A percentile compares a stretch with the other conserved stretches of the same genome.
phyloP scores from a whole-genome alignment of 2,113 vertebrate species.

The Nansenia antarctica region DNA sequence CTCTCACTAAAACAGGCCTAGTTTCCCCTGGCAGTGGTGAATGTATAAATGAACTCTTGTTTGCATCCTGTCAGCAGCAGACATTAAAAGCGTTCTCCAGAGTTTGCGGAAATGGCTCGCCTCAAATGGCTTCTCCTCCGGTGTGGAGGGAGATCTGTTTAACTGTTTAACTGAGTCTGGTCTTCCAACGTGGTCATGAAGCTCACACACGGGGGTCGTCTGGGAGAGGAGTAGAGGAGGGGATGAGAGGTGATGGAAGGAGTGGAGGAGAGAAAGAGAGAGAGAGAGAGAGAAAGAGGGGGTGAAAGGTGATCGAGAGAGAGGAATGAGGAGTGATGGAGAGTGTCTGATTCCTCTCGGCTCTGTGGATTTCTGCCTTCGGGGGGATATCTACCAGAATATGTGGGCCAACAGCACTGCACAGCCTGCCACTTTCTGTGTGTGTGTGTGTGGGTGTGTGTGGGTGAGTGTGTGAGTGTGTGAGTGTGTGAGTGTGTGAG shows the following conservation, averaged over 20 bases:
- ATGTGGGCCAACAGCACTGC: conserved; percentile 46
- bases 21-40: conserved; percentile 28
- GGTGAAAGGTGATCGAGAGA: conserved; percentile 26
- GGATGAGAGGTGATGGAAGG: conserved; percentile 25
- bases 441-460: neutral
- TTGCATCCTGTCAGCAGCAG: neutral
- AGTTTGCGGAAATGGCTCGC: too few relatives aligned
- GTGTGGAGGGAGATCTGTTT: too few relatives aligned
- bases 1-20: conserved; percentile 3
- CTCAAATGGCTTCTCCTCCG: too few relatives aligned
- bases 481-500: too few relatives aligned
- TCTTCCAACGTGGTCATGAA: too few relatives aligned
- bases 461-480: too few relatives aligned
- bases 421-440: conserved; percentile 47
- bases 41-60: neutral
- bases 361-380: conserved; percentile 33
- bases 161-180: too few relatives aligned
- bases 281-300: neutral
- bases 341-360: conserved; percentile 29
- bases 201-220: too few relatives aligned
- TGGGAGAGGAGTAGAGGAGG: neutral
- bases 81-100: neutral
- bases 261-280: neutral
- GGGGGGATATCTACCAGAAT: conserved; percentile 25
- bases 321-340: conserved; percentile 3